Percentiles rank a stretch among this genome's conserved stretches.
Evolutionary conservation across 2,888 invertebrate species (phyloP).

Genomic region (Drosophila gaucha): DNA sequence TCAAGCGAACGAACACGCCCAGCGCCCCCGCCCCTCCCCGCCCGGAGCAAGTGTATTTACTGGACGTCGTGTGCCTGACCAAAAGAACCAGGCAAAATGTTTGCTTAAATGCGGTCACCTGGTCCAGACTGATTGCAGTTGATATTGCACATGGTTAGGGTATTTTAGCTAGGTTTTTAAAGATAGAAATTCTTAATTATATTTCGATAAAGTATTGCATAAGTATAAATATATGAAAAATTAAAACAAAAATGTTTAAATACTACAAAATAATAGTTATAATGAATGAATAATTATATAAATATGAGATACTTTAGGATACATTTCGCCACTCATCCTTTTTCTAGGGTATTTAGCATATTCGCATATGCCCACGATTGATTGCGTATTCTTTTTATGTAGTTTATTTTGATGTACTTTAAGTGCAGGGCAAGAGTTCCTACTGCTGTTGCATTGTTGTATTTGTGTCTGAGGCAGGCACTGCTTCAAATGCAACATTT

Average conservation of each 20-base stretch:
- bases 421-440: slow-evolving; percentile 41
- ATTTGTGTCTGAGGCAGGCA: slow-evolving; percentile 61
- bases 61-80: slow-evolving; percentile 36
- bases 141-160: slow-evolving; percentile 2
- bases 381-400: slow-evolving; percentile 14
- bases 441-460: slow-evolving; percentile 54
- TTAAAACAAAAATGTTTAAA: no score
- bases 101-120: slow-evolving; percentile 56
- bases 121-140: slow-evolving; percentile 33
- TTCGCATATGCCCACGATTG: slow-evolving; percentile 5
- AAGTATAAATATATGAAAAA: no score
- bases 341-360: slow-evolving; percentile 15
- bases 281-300: no score
- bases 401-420: slow-evolving; percentile 39
- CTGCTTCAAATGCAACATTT: slow-evolving; percentile 76
- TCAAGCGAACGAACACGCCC: slow-evolving; percentile 22
- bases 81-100: slow-evolving; percentile 49
- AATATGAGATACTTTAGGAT: no score
- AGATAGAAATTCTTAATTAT: no score
- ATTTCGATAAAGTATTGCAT: no score
- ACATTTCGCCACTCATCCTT: neutral
- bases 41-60: slow-evolving; percentile 21
- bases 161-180: neutral
- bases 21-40: neutral
- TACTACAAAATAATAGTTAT: no score